phyloP scores from a whole-genome alignment of 2,797 vertebrate species.

The Sebastes elongatus region DNA sequence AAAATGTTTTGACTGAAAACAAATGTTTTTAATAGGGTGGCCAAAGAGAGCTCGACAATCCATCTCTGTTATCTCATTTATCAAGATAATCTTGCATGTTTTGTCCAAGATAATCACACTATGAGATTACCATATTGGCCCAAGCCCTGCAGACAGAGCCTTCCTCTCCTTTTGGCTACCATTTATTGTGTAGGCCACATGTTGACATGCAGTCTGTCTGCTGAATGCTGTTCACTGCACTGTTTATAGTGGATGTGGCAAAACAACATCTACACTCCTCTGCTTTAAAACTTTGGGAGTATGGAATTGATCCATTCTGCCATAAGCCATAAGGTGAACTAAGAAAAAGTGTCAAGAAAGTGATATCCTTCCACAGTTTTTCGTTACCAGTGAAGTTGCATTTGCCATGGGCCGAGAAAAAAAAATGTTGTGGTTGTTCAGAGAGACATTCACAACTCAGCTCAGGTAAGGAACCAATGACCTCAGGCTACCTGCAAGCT shows the following conservation, averaged over 20 bases:
- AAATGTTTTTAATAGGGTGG: not conserved
- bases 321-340: not conserved
- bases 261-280: conserved; percentile 17
- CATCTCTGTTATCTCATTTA: not conserved
- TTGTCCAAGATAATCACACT: not conserved
- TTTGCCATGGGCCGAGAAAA: conserved; percentile 15
- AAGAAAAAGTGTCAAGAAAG: not conserved
- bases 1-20: not conserved
- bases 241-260: conserved; percentile 26
- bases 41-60: not conserved
- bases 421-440: not conserved
- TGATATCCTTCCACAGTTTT: not conserved
- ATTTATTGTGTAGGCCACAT: conserved; percentile 9
- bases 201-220: conserved; percentile 21
- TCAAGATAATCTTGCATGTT: not conserved
- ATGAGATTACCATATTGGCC: not conserved
- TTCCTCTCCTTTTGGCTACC: not conserved
- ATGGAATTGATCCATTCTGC: conserved; percentile 27
- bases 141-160: not conserved
- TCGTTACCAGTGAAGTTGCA: conserved; percentile 4
- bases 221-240: conserved; percentile 8
- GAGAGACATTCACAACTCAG: conserved; percentile 24
- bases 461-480: conserved; percentile 27
- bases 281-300: conserved; percentile 21
- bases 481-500: conserved; percentile 33